Conservation (phyloP, 2,113 vertebrate genomes). For the Danionella cerebrum region DNA sequence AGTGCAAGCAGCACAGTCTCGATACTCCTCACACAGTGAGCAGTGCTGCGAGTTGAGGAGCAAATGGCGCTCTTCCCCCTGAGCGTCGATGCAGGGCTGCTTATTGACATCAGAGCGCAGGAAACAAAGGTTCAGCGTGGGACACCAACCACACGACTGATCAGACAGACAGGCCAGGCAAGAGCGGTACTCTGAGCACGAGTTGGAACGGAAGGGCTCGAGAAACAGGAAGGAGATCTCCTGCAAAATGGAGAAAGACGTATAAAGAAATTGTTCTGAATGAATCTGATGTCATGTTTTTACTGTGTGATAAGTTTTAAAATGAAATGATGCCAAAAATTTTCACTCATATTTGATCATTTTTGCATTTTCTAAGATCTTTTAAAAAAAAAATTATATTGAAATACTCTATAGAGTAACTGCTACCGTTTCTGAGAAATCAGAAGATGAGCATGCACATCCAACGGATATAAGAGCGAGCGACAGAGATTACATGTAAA, state of each 20-base stretch:
- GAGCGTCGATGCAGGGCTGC: slow-evolving; percentile 59
- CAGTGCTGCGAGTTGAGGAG: slow-evolving; percentile 78
- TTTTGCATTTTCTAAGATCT: no score
- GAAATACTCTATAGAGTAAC: no score
- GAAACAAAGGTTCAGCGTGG: slow-evolving; percentile 64
- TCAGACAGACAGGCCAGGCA: slow-evolving; percentile 82
- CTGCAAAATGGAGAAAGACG: slow-evolving; percentile 43
- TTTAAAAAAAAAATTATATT: no score
- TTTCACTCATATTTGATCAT: no score
- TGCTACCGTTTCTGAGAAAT: no score
- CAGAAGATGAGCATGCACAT: no score
- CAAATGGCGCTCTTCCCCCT: slow-evolving; percentile 58
- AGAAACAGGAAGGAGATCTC: slow-evolving; percentile 87
- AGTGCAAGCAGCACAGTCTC: slow-evolving; percentile 80
- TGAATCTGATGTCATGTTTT: no score
- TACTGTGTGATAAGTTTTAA: no score
- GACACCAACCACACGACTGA: slow-evolving; percentile 88
- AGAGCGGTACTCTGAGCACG: slow-evolving; percentile 71
- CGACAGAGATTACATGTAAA: no score
- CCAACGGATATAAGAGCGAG: no score
- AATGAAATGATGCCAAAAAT: no score
- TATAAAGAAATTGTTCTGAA: not conserved
- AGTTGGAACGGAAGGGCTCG: slow-evolving; percentile 78
- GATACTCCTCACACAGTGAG: slow-evolving; percentile 80
- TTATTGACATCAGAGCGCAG: slow-evolving; percentile 53